Percentiles rank a stretch among this genome's conserved stretches.
Evolutionary conservation across 2,888 invertebrate species (phyloP).

Genomic region (Nasonia oneida): DNA sequence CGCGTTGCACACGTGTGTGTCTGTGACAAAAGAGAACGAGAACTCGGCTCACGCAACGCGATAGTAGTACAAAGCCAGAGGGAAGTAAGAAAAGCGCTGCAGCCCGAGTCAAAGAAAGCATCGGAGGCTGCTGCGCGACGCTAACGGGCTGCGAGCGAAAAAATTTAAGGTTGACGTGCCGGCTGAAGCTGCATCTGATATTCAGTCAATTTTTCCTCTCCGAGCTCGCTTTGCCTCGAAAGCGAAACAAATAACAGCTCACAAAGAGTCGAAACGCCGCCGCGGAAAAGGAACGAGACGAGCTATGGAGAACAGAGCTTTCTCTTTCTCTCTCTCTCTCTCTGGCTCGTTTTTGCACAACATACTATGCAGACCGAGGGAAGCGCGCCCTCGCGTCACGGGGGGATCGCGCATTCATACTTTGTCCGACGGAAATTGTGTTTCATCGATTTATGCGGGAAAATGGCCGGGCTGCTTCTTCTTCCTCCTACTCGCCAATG

Average conservation of each 20-base stretch:
- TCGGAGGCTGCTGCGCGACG: neutral
- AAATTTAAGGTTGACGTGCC: neutral
- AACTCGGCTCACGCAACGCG: no score
- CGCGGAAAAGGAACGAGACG: neutral
- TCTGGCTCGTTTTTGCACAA: neutral
- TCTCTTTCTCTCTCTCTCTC: conserved; percentile 3
- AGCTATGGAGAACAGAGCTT: neutral
- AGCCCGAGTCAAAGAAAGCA: neutral
- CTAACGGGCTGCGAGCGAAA: neutral
- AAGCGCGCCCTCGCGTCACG: neutral
- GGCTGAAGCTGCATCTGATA: conserved; percentile 17
- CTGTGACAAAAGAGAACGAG: no score
- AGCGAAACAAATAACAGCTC: conserved; percentile 33
- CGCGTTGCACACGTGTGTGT: no score
- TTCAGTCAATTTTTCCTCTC: conserved; percentile 43
- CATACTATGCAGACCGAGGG: neutral
- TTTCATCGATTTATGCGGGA: conserved; percentile 49
- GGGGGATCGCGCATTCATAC: conserved; percentile 28
- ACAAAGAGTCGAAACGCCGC: neutral
- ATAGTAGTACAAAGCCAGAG: no score
- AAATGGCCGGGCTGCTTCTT: conserved; percentile 44
- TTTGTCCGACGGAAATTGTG: conserved; percentile 45
- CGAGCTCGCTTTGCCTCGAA: neutral
- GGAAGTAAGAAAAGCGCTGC: neutral
- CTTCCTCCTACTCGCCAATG: conserved; percentile 20